phyloP scores from a whole-genome alignment of 2,113 vertebrate genomes.

The Coryphaenoides rupestris region DNA sequence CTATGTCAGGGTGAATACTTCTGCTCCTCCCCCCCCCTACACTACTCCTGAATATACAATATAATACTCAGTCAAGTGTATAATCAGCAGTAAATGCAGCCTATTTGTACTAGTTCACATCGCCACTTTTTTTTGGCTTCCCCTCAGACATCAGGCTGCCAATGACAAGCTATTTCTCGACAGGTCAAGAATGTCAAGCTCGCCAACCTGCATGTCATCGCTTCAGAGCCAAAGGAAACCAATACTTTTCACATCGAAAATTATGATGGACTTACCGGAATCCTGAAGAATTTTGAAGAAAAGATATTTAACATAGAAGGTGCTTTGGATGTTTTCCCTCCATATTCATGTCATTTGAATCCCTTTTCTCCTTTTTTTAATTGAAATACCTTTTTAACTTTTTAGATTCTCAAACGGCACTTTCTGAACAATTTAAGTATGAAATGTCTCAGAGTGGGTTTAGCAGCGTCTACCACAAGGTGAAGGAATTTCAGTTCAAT shows the following conservation, averaged over 20 bases:
- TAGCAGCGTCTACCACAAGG: slow-evolving; percentile 21
- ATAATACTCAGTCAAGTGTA: too few species aligned
- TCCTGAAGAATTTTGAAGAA: slow-evolving; percentile 72
- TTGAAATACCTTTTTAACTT: neutral
- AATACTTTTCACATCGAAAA: slow-evolving; percentile 60
- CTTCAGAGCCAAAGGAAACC: slow-evolving; percentile 50
- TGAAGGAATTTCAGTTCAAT: neutral
- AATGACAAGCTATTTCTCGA: slow-evolving; percentile 15
- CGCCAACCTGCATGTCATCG: slow-evolving; percentile 4
- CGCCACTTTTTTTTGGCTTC: neutral
- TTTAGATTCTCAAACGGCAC: slow-evolving; percentile 42
- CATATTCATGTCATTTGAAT: neutral
- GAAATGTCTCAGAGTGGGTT: slow-evolving; percentile 66
- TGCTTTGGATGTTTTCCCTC: slow-evolving; percentile 17
- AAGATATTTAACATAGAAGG: slow-evolving; percentile 79
- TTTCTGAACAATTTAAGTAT: slow-evolving; percentile 24
- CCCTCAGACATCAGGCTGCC: too few species aligned
- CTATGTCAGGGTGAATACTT: too few species aligned
- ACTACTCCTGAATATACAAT: too few species aligned
- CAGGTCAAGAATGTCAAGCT: slow-evolving; percentile 21
- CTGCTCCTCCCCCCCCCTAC: too few species aligned
- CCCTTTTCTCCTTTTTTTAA: neutral
- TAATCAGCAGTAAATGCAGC: neutral
- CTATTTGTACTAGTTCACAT: neutral
- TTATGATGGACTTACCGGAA: slow-evolving; percentile 57